Conservation (phyloP, 30 jellyfish, hydroid and myxozoan species). For the Kudoa iwatai region DNA sequence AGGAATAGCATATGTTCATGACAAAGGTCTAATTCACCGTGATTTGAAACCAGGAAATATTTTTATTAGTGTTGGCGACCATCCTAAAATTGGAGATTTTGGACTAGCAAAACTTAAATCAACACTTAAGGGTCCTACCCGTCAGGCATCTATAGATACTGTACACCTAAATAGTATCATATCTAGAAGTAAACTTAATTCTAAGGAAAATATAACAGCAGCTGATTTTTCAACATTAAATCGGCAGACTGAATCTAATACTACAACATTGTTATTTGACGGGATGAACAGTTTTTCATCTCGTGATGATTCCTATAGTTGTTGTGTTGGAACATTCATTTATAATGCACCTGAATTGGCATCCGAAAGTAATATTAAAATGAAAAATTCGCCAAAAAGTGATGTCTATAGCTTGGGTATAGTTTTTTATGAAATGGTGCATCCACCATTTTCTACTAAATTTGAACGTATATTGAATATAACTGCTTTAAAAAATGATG, state of each 20-base stretch:
- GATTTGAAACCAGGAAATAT: constrained; percentile 52
- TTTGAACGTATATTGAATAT: too few relatives aligned
- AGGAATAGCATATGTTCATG: constrained; percentile 50
- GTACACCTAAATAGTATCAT: neutral
- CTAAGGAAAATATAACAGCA: too few relatives aligned
- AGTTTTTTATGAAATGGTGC: constrained; percentile 45
- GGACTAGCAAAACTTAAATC: constrained; percentile 32
- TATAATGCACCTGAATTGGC: constrained; percentile 76
- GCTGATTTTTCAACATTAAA: too few relatives aligned
- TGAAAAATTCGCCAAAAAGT: constrained; percentile 26
- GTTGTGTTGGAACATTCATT: constrained; percentile 44
- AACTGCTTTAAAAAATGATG: too few relatives aligned
- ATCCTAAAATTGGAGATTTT: constrained; percentile 53
- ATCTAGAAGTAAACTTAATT: too few relatives aligned
- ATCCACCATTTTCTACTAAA: constrained; percentile 25
- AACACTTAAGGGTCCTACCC: neutral
- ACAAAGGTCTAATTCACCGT: constrained; percentile 80
- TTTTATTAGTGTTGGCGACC: constrained; percentile 39
- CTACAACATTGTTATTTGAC: neutral
- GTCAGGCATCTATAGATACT: neutral
- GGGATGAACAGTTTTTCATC: neutral
- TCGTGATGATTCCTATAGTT: neutral
- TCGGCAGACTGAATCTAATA: neutral
- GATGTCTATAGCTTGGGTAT: constrained; percentile 59
- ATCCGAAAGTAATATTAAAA: constrained; percentile 2